Evolutionary conservation across 2,888 invertebrate genomes (phyloP), one percentile per base, ranked within the genome.

Genomic region (Laspeyria flexula): DNA sequence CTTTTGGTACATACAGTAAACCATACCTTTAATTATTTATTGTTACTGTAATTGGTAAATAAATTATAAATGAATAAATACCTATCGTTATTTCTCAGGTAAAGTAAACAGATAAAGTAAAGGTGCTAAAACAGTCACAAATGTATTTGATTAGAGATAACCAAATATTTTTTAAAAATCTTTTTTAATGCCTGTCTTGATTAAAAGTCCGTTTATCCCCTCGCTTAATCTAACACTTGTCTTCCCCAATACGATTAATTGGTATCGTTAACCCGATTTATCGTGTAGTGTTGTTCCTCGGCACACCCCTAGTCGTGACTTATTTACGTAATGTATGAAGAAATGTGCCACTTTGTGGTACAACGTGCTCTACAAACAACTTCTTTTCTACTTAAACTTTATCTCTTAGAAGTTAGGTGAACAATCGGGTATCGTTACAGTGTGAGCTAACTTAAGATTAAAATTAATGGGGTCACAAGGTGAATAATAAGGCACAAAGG

Each of bases 311-410:
- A 53, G 21, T 48, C 23, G 18, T 45, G 55, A 59, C 42, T 52
- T 58, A 60, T 59, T 65, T 52, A 55, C 35, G 35, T 40, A 53
- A 57, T 51, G 35, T 55, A 47, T 52, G 50, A 60, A 62, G 47
- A 42, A 55, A 58, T 52, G 40, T 38, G 16, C 7, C 39, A 45
- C 47, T 65, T 52, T 51, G 46, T 59, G 48, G 48, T 44, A 54
- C 48, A 55, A 38, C 44, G 39, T 40, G 53, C 54, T 37, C 33
- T 25, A 55, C 38, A 61, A 72, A 69, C 64, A 76, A 76, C 61
- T 71, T 74, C 70, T 75, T 75, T 74, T 61, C 57, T 49, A 74
- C 69, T 73, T 74, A 56, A 82, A 83, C 77, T 85, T 81, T 48
- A 67, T 49, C 75, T 75, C 73, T 82, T 75, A 77, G 47, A 74